These are phyloP conservation scores for Actias luna DNA, from an alignment of 2,888 invertebrate species.

Conservation along the genomic window DNA sequence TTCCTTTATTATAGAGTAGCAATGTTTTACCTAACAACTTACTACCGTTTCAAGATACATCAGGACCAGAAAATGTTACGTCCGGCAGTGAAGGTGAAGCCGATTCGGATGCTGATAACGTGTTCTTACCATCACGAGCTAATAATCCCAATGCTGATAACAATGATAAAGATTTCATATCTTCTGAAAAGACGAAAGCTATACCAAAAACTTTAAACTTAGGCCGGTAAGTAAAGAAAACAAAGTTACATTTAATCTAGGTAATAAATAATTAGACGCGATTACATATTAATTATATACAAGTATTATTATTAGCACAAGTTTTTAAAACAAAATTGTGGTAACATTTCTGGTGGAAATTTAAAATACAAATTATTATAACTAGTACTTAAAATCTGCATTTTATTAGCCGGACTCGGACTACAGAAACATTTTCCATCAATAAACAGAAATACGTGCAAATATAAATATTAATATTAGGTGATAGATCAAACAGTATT, in stretches of 20 bases:
- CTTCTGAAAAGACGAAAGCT: constrained; percentile 53
- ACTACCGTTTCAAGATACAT: constrained; percentile 56
- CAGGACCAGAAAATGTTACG: constrained; percentile 85
- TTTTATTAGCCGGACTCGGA: too few species aligned
- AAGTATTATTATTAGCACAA: too few species aligned
- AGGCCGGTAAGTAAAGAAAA: constrained; percentile 65
- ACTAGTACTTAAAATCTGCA: too few species aligned
- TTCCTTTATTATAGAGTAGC: background rate
- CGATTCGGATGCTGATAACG: constrained; percentile 76
- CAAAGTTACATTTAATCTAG: too few species aligned
- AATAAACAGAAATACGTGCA: too few species aligned
- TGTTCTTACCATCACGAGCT: constrained; percentile 71
- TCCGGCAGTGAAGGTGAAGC: constrained; percentile 75
- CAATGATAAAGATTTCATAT: constrained; percentile 41
- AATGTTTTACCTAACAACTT: background rate
- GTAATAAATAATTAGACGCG: too few species aligned
- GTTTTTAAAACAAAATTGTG: background rate
- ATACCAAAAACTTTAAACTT: constrained; percentile 74
- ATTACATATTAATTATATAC: background rate
- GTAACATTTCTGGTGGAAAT: background rate
- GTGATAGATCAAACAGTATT: too few species aligned
- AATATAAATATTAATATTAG: too few species aligned
- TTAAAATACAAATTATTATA: too few species aligned
- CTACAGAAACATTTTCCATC: too few species aligned
- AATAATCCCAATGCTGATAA: constrained; percentile 52